Evolutionary conservation across 2,113 vertebrate genomes (phyloP), one percentile per base, ranked within the genome.

Genomic region (Okapia johnstoni): DNA sequence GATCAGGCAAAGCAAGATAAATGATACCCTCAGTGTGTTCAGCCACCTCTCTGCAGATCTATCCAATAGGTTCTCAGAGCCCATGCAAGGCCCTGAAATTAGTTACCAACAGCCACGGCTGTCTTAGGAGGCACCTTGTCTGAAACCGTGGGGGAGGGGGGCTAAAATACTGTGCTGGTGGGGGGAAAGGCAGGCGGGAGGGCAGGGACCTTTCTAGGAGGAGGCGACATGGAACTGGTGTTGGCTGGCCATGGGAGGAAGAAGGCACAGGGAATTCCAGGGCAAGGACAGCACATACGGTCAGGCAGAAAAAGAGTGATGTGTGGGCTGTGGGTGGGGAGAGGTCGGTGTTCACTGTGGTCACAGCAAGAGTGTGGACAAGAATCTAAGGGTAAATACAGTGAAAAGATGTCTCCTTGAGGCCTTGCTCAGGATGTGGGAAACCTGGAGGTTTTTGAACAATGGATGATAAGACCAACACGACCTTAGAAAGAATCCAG

Each of bases 111-210:
- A 84, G 57, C 25, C 43, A 54, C 7, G 1, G 26, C n/a, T 85
- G 6, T 25, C 33, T 86, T 36, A 28, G 55, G 79, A 88, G 58
- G 43, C 36, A 89, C 50, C 11, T 9, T 58, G 43, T 83, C 70
- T 88, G 26, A 87, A 87, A 92, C 17, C 26, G 19, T 4, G 11
- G 5, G 23, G 33, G 25, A 40, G 2, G 25, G n/a, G 36, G 5
- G 5, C 61, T 85, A 30, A 48, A 46, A 57, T 15, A 36, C 12
- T 28, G 50, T 63, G 12, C 11, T 28, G 19, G 3, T 13, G 25
- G 6, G 5, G 25, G 48, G 10, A 3, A 1, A 1, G 33, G 1
- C 4, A 11, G 66, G 48, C 6, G 50, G 57, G 33, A 46, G n/a
- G 36, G 30, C 36, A 73, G 19, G 26, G 33, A 55, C 1, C 1